Evolutionary conservation across 1,140 invertebrate species (phyloP), one percentile per base, ranked within the genome.

Genomic region (Heterodera schachtii): DNA sequence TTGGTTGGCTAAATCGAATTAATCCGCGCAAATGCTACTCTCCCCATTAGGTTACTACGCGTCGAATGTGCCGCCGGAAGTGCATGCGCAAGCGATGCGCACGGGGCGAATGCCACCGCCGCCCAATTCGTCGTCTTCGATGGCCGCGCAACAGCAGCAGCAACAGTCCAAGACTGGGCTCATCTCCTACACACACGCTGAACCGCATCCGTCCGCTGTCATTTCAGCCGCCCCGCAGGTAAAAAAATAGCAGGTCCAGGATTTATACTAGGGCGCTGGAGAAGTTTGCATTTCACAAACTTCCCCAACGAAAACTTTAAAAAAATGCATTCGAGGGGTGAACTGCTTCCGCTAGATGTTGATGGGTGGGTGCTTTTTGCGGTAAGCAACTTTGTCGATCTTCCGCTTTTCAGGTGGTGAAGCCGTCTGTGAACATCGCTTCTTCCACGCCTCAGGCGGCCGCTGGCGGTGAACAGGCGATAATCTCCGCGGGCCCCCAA

Each of bases 401-500:
- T n/a, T n/a, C n/a, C n/a, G n/a, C n/a, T n/a, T n/a, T 82, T 43
- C 60, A 82, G 81, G 81, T 82, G 3, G 44, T 74, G 7, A 82
- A 82, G 73, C 67, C 66, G 46, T 46, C 21, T 43, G 64, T 60
- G 9, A 70, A 82, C 60, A 76, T 64, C 11, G 9, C 52, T 19
- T 19, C 64, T 13, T 4, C 76, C 3, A 49, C 47, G 9, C 4
- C 49, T 57, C 60, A 8, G 49, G 57, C 71, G 8, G 1, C 57
- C 57, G 57, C 13, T 19, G 71, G 71, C 4, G 71, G 9, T 7
- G 71, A 73, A 47, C 64, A 49, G 8, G 13, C 67, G 49, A 52
- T 60, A 41, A 82, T 82, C 3, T 83, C 81, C n/a, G 81, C 75
- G 9, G 79, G 49, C 4, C 81, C 81, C 21, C 81, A 82, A 81